phyloP scores from a whole-genome alignment of 37 sponge, comb jelly and placozoan species.

The Spongia lamella region DNA sequence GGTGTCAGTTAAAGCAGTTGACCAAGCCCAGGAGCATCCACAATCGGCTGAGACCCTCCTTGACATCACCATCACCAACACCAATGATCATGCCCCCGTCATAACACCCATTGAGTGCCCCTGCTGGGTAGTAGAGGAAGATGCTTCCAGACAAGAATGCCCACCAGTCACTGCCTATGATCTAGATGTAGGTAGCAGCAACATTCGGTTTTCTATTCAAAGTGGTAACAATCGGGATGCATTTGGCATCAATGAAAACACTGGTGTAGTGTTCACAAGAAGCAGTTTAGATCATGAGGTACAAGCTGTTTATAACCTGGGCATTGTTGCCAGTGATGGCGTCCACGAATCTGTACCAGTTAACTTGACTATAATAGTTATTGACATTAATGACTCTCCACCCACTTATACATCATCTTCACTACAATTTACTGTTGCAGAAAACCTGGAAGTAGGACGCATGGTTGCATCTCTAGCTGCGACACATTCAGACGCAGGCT shows the following conservation, averaged over 20 bases:
- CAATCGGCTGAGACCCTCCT: constrained; percentile 36
- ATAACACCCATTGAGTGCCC: constrained; percentile 58
- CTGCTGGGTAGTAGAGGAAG: constrained; percentile 59
- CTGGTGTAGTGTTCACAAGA: constrained; percentile 41
- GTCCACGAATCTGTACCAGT: constrained; percentile 12
- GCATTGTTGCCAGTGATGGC: constrained; percentile 40
- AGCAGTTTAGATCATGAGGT: constrained; percentile 26
- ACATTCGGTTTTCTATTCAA: constrained; percentile 22
- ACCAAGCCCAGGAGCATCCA: constrained; percentile 10
- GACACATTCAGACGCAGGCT: constrained; percentile 41
- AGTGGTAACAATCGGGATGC: constrained; percentile 28
- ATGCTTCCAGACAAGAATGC: constrained; percentile 9
- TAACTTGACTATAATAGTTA: constrained; percentile 36
- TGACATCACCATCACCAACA: constrained; percentile 24
- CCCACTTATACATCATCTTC: constrained; percentile 6
- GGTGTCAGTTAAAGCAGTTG: constrained; percentile 54
- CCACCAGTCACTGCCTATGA: constrained; percentile 52
- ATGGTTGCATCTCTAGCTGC: constrained; percentile 36
- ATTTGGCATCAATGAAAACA: constrained; percentile 50
- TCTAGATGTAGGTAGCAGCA: constrained; percentile 17
- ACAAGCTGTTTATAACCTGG: constrained; percentile 11
- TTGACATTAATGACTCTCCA: constrained; percentile 51
- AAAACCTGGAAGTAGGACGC: constrained; percentile 35
- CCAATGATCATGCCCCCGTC: constrained; percentile 52
- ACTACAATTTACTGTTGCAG: constrained; percentile 16